Evolutionary conservation across 2,113 vertebrate genomes (phyloP).

Genomic region (Galemys pyrenaicus): DNA sequence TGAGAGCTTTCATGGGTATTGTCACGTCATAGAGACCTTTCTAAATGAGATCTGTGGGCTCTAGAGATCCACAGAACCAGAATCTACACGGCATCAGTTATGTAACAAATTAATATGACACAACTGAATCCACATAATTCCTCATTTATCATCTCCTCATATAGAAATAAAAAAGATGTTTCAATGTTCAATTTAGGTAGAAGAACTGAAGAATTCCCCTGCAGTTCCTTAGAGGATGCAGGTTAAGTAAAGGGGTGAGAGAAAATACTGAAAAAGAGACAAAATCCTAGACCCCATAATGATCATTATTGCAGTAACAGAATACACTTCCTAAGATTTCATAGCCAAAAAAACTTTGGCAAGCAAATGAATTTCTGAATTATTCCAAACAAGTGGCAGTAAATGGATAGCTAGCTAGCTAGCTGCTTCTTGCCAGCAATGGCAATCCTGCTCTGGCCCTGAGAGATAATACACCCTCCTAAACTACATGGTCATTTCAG

Average conservation of each 20-base stretch:
- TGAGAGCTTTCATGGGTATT: not conserved
- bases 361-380: slow-evolving; percentile 68
- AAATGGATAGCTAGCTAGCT: slow-evolving; percentile 67
- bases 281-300: not conserved
- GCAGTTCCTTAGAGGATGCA: not conserved
- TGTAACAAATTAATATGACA: not conserved
- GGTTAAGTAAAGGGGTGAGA: not conserved
- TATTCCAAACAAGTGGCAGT: slow-evolving; percentile 71
- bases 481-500: slow-evolving; percentile 70
- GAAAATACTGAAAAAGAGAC: not conserved
- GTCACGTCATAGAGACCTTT: not conserved
- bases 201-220: not conserved
- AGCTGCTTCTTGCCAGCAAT: slow-evolving; percentile 69
- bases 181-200: not conserved
- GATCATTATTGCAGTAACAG: slow-evolving; percentile 23
- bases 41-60: not conserved
- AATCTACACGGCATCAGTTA: not conserved
- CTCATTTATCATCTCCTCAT: not conserved
- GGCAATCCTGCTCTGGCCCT: slow-evolving; percentile 71
- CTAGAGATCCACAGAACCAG: not conserved
- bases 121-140: not conserved
- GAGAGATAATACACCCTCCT: slow-evolving; percentile 73
- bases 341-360: slow-evolving; percentile 67
- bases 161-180: not conserved
- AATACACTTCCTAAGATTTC: slow-evolving; percentile 44